These are phyloP conservation scores for Gopherus flavomarginatus DNA, from an alignment of 2,113 vertebrate species.

Conservation along the genomic window DNA sequence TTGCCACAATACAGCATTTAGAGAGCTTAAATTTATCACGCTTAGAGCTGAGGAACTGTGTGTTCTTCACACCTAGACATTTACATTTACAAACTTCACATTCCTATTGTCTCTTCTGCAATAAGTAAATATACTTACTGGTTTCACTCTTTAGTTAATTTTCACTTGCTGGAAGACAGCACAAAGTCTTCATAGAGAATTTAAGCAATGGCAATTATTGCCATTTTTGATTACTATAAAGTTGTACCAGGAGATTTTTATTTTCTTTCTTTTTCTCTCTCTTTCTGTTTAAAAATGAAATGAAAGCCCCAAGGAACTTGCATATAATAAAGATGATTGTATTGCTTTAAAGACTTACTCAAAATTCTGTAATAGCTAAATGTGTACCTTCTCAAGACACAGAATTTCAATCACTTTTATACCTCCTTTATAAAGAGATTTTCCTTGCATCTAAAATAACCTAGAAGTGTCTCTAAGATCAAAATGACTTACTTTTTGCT, in stretches of 20 bases:
- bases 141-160: conserved; percentile 30
- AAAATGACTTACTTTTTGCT: conserved; percentile 65
- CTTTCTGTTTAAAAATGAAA: conserved; percentile 66
- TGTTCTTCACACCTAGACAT: conserved; percentile 20
- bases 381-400: conserved; percentile 62
- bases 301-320: conserved; percentile 65
- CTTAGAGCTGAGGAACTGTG: conserved; percentile 35
- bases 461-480: conserved; percentile 57
- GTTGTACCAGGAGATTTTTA: conserved; percentile 31
- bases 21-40: conserved; percentile 52
- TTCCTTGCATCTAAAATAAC: conserved; percentile 68
- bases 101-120: conserved; percentile 22
- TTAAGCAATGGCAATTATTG: conserved; percentile 52
- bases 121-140: conserved; percentile 46
- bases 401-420: conserved; percentile 68
- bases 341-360: conserved; percentile 66
- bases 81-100: conserved; percentile 45
- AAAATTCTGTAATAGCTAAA: conserved; percentile 68
- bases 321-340: conserved; percentile 68
- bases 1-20: conserved; percentile 49
- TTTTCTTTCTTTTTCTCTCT: background rate
- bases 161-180: conserved; percentile 34
- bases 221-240: conserved; percentile 69
- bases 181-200: conserved; percentile 35
- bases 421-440: conserved; percentile 65